These are phyloP conservation scores for Thunnus thynnus DNA, from an alignment of 2,113 vertebrate species.

Conservation along the genomic window DNA sequence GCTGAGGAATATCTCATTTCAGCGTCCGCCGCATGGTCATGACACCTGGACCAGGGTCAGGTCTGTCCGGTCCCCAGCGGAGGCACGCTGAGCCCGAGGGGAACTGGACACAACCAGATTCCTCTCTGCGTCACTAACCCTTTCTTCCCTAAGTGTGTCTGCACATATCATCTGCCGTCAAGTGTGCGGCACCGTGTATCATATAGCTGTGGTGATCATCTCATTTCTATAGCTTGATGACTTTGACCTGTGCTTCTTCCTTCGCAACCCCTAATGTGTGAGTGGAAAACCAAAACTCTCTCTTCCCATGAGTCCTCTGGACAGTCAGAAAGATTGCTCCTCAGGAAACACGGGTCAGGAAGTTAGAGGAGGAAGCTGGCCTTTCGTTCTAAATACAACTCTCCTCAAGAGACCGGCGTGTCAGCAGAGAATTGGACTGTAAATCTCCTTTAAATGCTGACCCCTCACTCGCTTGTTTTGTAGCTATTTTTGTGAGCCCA, in stretches of 20 bases:
- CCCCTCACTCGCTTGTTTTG: constrained; percentile 54
- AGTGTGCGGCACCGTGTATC: constrained; percentile 13
- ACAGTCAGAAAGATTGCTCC: constrained; percentile 67
- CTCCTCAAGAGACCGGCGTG: constrained; percentile 58
- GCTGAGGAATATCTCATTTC: constrained; percentile 82
- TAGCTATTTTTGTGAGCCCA: constrained; percentile 57
- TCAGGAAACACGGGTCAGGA: constrained; percentile 75
- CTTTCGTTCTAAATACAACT: constrained; percentile 69
- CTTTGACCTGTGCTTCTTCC: constrained; percentile 57
- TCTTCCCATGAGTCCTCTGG: constrained; percentile 69
- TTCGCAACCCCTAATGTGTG: constrained; percentile 35
- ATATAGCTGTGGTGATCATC: not conserved
- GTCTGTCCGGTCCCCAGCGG: constrained; percentile 56
- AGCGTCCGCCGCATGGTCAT: constrained; percentile 72
- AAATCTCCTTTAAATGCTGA: constrained; percentile 55
- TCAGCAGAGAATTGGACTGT: constrained; percentile 63
- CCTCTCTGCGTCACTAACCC: not conserved
- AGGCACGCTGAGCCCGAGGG: constrained; percentile 19
- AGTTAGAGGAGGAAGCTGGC: constrained; percentile 69
- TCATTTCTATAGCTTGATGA: constrained; percentile 44
- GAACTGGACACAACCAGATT: constrained; percentile 40
- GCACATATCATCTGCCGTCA: constrained; percentile 10
- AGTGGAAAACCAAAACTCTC: constrained; percentile 64
- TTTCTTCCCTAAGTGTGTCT: constrained; percentile 1
- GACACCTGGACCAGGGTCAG: constrained; percentile 81